Percentiles rank a stretch among this genome's conserved stretches.
Conservation (phyloP, 2,888 invertebrate genomes). For the Synanthedon vespiformis region DNA sequence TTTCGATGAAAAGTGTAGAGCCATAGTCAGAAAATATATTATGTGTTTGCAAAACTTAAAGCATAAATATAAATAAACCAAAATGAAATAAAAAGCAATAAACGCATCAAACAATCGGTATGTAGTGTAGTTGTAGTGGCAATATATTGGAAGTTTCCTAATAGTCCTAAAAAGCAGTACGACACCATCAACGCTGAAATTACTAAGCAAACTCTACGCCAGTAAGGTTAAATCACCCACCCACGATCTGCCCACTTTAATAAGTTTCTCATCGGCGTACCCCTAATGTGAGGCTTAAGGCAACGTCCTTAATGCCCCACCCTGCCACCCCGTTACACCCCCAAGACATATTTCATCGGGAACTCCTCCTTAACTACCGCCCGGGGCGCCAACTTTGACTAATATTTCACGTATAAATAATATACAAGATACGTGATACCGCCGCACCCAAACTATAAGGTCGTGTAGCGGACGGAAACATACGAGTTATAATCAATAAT, state of each 20-base stretch:
- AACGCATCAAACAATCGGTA: too few relatives aligned
- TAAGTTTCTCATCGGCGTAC: constrained; percentile 47
- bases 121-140: constrained; percentile 30
- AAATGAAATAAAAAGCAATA: too few relatives aligned
- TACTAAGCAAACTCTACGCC: too few relatives aligned
- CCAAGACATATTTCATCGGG: constrained; percentile 68
- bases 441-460: background rate
- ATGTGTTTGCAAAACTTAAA: too few relatives aligned
- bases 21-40: too few relatives aligned
- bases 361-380: constrained; percentile 55
- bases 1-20: too few relatives aligned
- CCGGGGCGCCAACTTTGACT: constrained; percentile 45
- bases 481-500: background rate
- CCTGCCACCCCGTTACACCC: constrained; percentile 21
- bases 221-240: background rate
- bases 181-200: too few relatives aligned
- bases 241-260: constrained; percentile 22
- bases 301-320: constrained; percentile 39
- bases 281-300: constrained; percentile 52
- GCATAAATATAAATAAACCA: too few relatives aligned
- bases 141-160: constrained; percentile 7
- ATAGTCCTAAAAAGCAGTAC: too few relatives aligned
- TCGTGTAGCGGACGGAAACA: background rate
- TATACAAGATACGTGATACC: constrained; percentile 42
- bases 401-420: constrained; percentile 61